Base-by-base conservation (phyloP, 2,888 invertebrate species). In the Xestia ashworthii region DNA sequence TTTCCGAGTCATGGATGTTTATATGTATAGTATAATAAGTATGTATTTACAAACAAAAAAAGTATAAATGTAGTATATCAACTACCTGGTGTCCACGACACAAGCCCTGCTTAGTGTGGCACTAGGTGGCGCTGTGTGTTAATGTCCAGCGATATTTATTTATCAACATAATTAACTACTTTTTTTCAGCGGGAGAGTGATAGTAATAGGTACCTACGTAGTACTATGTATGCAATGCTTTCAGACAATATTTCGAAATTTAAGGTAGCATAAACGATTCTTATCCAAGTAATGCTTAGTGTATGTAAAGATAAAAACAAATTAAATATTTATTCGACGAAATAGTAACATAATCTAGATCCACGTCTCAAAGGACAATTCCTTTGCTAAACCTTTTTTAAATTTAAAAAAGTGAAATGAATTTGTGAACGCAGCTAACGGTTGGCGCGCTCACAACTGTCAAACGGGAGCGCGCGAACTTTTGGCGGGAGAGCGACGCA, bases 401-500 rank as follows among this genome's bases (percentile, higher is more conserved):
- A 88, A 74, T 80, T 83, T 76, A 71, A 88, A 86, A 89, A 90
- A 86, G 82, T 74, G 76, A 81, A 90, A 87, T 81, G 79, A 87
- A 83, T 86, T 90, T 81, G 85, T 87, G 89, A 91, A 89, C 88
- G 86, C 88, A 84, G 80, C 88, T 81, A 84, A 81, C 84, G 83
- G 87, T 87, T 89, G 88, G 87, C 89, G 87, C 88, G 85, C 86
- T 87, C 85, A 84, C 86, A 88, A 75, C 91, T 92, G 93, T 93
- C 93, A 93, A 92, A 91, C 88, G 86, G 89, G 89, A 80, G 88
- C 89, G 89, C 89, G 89, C 81, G 78, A 94, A 94, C 92, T 94
- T 95, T 94, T 90, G 89, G 93, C 93, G 93, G 91, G 91, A 90
- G 82, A 70, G 78, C 86, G 89, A 87, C 89, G 93, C 94, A 95